Percentiles rank a stretch among this genome's conserved stretches.
These are phyloP conservation scores for Drosophila murphyi DNA, from an alignment of 1,140 invertebrate species.

Conservation along the genomic window DNA sequence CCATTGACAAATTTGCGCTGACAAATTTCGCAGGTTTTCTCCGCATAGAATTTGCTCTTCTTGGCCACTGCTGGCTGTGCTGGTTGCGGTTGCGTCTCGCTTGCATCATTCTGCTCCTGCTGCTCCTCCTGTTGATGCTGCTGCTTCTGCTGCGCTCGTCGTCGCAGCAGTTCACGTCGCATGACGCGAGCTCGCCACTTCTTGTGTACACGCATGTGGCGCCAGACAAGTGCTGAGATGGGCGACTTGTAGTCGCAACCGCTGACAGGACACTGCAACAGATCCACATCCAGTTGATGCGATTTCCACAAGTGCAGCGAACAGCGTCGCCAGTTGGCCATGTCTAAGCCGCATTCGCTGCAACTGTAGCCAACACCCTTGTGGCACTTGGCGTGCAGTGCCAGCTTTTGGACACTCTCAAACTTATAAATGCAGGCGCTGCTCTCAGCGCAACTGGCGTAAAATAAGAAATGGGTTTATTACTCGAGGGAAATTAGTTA, in stretches of 20 bases:
- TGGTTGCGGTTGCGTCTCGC: background rate
- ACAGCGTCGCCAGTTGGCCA: conserved; percentile 87
- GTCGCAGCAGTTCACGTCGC: conserved; percentile 50
- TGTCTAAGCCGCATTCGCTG: conserved; percentile 85
- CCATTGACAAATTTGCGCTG: conserved; percentile 89
- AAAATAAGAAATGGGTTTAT: background rate
- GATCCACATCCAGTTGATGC: conserved; percentile 88
- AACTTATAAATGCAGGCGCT: conserved; percentile 86
- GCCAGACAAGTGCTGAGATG: conserved; percentile 82
- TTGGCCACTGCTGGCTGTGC: conserved; percentile 16
- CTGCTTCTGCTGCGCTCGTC: conserved; percentile 55
- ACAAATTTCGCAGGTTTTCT: conserved; percentile 90
- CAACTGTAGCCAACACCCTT: conserved; percentile 85
- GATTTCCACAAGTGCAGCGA: conserved; percentile 89
- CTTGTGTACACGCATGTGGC: conserved; percentile 77
- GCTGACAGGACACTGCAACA: conserved; percentile 88
- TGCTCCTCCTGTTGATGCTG: conserved; percentile 2
- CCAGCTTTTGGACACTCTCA: conserved; percentile 84
- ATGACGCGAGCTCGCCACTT: conserved; percentile 71
- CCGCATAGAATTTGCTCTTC: conserved; percentile 86
- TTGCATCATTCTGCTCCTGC: conserved; percentile 2
- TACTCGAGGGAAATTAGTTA: background rate
- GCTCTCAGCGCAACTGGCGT: conserved; percentile 85
- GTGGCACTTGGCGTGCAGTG: conserved; percentile 86
- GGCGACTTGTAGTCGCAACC: conserved; percentile 87